These are phyloP conservation scores for Cheirogaleus major DNA, from an alignment of 2,797 vertebrate genomes.

Conservation along the genomic window DNA sequence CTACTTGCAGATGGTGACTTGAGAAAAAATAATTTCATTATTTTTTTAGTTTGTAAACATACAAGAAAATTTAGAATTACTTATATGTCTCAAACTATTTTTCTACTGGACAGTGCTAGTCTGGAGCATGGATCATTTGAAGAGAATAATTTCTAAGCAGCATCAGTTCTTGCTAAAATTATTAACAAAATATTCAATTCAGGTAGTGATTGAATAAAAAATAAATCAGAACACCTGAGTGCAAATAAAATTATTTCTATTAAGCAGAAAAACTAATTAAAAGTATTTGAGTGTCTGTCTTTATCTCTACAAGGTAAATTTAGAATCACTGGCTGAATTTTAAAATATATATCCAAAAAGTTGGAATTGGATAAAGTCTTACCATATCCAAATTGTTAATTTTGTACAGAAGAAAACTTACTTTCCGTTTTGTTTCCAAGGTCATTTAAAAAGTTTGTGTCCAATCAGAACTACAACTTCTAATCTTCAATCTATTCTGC, in stretches of 20 bases:
- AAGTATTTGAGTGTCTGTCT: neutral
- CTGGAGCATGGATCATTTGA: neutral
- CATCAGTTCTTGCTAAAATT: neutral
- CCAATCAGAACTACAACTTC: neutral
- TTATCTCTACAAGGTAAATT: constrained; percentile 15
- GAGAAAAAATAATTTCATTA: neutral
- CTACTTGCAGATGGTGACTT: neutral
- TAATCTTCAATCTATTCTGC: neutral
- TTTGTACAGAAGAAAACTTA: neutral
- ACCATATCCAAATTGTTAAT: neutral
- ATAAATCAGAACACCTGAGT: neutral
- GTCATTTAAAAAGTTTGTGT: neutral
- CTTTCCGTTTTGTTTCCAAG: neutral
- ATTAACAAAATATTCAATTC: neutral
- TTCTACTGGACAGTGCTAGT: neutral
- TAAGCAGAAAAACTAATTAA: neutral
- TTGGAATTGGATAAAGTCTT: neutral
- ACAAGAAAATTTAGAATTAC: neutral
- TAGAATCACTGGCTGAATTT: constrained; percentile 13
- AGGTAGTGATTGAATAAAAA: neutral
- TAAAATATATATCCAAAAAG: neutral
- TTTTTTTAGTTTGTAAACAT: neutral
- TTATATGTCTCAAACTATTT: neutral
- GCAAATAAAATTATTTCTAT: neutral
- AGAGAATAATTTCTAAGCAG: neutral